Evolutionary conservation across 2,113 vertebrate species (phyloP).

Genomic region (Mesoclemmys tuberculata): DNA sequence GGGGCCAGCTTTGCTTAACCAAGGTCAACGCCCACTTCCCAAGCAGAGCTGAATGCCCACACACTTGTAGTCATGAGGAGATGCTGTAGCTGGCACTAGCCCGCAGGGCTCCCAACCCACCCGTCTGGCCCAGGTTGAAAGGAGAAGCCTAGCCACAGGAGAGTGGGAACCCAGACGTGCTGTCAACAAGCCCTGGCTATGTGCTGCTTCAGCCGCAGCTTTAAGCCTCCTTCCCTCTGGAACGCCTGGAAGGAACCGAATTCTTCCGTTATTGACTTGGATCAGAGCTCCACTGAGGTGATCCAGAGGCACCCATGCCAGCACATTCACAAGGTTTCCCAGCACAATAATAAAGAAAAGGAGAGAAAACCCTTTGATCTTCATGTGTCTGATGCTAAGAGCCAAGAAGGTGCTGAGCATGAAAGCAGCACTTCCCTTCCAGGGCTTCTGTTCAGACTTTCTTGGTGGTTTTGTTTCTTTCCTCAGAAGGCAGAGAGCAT

Average conservation of each 20-base stretch:
- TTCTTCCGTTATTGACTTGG: conserved; percentile 37
- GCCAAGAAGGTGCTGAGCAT: not conserved
- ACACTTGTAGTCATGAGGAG: not conserved
- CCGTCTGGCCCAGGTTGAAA: not conserved
- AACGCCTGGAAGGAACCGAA: conserved; percentile 7
- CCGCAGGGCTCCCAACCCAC: not conserved
- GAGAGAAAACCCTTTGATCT: conserved; percentile 30
- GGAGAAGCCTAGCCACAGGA: accelerated
- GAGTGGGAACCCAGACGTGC: not conserved
- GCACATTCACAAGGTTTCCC: conserved; percentile 24
- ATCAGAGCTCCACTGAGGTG: not conserved
- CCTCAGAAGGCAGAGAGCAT: not conserved
- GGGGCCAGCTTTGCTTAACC: not conserved
- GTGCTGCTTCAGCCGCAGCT: not conserved
- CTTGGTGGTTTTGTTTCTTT: not conserved
- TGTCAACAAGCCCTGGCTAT: not conserved
- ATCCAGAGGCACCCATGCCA: not conserved
- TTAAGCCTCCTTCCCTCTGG: conserved; percentile 4
- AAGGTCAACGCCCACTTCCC: not conserved
- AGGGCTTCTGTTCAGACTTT: not conserved
- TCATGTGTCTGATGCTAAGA: not conserved
- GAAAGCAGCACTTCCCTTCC: not conserved
- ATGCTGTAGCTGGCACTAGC: accelerated
- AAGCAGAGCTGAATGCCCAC: not conserved
- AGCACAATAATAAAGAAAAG: conserved; percentile 50